Evolutionary conservation across 2,113 vertebrate genomes (phyloP).

Genomic region (Phrynocephalus versicolor): DNA sequence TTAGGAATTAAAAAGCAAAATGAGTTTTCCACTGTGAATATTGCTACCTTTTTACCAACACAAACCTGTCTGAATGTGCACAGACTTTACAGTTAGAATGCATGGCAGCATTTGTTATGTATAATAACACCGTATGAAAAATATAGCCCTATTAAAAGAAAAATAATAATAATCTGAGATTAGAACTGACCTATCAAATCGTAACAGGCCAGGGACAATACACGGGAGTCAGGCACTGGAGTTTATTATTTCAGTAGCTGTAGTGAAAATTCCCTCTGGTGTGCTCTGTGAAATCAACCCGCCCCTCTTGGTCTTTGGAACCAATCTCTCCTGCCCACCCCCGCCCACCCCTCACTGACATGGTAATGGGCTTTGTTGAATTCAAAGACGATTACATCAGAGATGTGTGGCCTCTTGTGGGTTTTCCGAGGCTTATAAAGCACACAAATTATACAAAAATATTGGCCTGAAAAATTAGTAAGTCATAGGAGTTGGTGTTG

Average conservation of each 20-base stretch:
- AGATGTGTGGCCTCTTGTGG: constrained; percentile 78
- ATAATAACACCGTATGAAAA: constrained; percentile 64
- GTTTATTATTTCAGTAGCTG: constrained; percentile 87
- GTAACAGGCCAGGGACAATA: constrained; percentile 69
- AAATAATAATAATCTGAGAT: constrained; percentile 79
- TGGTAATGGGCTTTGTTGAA: constrained; percentile 83
- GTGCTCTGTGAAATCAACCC: constrained; percentile 64
- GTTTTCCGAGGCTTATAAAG: constrained; percentile 80
- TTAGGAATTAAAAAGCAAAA: constrained; percentile 39
- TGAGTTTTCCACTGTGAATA: constrained; percentile 6
- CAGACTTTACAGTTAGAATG: constrained; percentile 46
- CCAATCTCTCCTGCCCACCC: not conserved
- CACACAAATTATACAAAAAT: constrained; percentile 84
- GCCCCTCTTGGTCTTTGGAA: constrained; percentile 65
- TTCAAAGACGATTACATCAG: constrained; percentile 87
- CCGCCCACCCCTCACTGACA: constrained; percentile 75
- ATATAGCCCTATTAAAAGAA: constrained; percentile 68
- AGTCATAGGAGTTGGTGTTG: constrained; percentile 82
- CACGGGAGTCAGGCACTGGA: constrained; percentile 53
- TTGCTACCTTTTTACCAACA: constrained; percentile 4
- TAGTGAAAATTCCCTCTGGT: constrained; percentile 75
- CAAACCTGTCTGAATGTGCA: constrained; percentile 39
- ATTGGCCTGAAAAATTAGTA: constrained; percentile 84
- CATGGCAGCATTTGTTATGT: constrained; percentile 69
- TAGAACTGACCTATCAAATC: constrained; percentile 69